Percentiles rank a stretch among this genome's conserved stretches.
These are phyloP conservation scores for Sclerurus mexicanus DNA, from an alignment of 2,113 vertebrate species.

Conservation along the genomic window DNA sequence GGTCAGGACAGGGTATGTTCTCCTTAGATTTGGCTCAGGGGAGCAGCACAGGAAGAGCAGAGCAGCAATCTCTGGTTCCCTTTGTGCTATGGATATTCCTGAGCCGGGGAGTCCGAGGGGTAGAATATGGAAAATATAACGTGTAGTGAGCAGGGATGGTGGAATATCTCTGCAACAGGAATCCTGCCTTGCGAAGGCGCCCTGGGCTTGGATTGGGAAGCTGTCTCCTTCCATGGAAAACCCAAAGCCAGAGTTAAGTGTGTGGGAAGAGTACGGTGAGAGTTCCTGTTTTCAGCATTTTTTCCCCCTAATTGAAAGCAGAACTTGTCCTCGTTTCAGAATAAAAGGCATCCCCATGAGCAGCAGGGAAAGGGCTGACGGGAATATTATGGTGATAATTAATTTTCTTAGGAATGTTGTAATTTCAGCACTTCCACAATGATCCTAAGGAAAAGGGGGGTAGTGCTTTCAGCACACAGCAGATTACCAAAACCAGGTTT, in stretches of 20 bases:
- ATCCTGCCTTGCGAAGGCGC: not conserved
- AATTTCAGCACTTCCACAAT: not conserved
- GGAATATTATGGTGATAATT: not conserved
- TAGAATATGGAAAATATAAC: not conserved
- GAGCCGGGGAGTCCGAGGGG: not conserved
- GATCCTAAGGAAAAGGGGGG: not conserved
- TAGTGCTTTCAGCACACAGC: not conserved
- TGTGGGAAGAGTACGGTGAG: not conserved
- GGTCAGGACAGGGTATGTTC: not conserved
- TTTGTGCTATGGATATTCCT: not conserved
- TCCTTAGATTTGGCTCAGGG: not conserved
- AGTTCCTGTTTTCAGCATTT: not conserved
- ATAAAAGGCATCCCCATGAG: not conserved
- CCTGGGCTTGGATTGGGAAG: not conserved
- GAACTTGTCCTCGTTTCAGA: not conserved
- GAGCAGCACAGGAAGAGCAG: not conserved
- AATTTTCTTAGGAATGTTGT: slow-evolving; percentile 14
- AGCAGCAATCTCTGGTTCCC: not conserved
- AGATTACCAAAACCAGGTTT: not conserved
- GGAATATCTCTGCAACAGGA: not conserved
- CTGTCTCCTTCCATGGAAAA: not conserved
- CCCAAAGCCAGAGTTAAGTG: not conserved
- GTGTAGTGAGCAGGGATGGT: not conserved
- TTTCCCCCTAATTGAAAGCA: not conserved
- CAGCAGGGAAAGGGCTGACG: not conserved